phyloP scores from a whole-genome alignment of 92 coral and sea anemone genomes.

The Porites evermanni region DNA sequence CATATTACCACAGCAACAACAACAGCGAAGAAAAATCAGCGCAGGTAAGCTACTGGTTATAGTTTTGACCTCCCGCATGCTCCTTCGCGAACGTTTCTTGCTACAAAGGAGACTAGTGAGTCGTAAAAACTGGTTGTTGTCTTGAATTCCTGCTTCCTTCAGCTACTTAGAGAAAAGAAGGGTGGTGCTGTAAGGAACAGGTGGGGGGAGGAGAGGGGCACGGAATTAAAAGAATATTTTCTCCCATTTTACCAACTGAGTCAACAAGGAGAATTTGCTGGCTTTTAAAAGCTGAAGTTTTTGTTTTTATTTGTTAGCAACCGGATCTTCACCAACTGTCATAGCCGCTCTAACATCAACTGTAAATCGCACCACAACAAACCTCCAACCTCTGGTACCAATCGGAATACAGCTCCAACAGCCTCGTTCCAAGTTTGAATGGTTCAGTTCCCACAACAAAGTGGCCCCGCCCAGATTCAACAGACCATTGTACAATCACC shows the following conservation, averaged over 20 bases:
- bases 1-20: conserved; percentile 89
- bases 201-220: no score
- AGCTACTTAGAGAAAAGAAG: no score
- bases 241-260: no score
- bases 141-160: no score
- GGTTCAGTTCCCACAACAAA: conserved; percentile 86
- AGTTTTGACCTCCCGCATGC: not conserved
- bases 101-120: not conserved
- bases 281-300: no score
- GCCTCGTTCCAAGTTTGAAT: conserved; percentile 88
- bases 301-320: not conserved
- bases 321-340: conserved; percentile 45
- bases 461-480: conserved; percentile 75
- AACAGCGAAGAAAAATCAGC: conserved; percentile 79
- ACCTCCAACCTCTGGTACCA: conserved; percentile 92
- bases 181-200: no score
- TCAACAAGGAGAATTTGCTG: no score
- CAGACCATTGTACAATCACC: conserved; percentile 78
- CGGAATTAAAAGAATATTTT: no score
- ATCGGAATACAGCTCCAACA: conserved; percentile 72
- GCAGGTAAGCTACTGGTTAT: conserved; percentile 42
- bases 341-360: conserved; percentile 68
- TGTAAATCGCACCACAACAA: conserved; percentile 84
- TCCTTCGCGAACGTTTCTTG: not conserved
- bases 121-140: no score